phyloP scores from a whole-genome alignment of 2,888 invertebrate genomes.

The Malthinus seriepunctatus region DNA sequence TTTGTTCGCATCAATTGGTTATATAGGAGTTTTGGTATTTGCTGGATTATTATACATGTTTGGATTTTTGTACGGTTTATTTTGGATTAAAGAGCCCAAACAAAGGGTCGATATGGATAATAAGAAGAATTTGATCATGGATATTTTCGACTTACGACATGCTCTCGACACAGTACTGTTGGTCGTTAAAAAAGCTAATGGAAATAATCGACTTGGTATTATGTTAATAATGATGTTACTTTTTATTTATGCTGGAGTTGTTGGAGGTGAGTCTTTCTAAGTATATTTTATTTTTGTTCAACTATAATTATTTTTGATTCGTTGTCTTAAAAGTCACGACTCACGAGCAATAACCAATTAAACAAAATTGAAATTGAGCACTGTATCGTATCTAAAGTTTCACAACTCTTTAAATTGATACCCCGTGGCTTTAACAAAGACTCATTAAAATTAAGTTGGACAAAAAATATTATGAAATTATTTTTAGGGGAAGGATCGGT shows the following conservation, averaged over 20 bases:
- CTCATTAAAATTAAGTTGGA: too few relatives aligned
- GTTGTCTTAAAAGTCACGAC: neutral
- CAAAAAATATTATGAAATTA: too few relatives aligned
- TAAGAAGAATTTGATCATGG: conserved; percentile 36
- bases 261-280: conserved; percentile 37
- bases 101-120: conserved; percentile 3
- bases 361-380: neutral
- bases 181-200: conserved; percentile 35
- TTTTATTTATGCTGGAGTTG: conserved; percentile 33
- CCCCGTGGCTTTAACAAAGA: too few relatives aligned
- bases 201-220: conserved; percentile 43
- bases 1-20: conserved; percentile 44
- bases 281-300: neutral
- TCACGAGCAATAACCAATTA: conserved; percentile 8
- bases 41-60: conserved; percentile 41
- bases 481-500: conserved; percentile 63
- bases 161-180: conserved; percentile 39
- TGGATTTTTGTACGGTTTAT: conserved; percentile 46
- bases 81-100: conserved; percentile 44
- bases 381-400: too few relatives aligned
- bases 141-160: conserved; percentile 45
- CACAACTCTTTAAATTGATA: too few relatives aligned
- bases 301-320: neutral
- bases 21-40: conserved; percentile 44
- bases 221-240: conserved; percentile 37